These are phyloP conservation scores for Catharus fuscescens DNA, from an alignment of 2,113 vertebrate species.

Conservation along the genomic window DNA sequence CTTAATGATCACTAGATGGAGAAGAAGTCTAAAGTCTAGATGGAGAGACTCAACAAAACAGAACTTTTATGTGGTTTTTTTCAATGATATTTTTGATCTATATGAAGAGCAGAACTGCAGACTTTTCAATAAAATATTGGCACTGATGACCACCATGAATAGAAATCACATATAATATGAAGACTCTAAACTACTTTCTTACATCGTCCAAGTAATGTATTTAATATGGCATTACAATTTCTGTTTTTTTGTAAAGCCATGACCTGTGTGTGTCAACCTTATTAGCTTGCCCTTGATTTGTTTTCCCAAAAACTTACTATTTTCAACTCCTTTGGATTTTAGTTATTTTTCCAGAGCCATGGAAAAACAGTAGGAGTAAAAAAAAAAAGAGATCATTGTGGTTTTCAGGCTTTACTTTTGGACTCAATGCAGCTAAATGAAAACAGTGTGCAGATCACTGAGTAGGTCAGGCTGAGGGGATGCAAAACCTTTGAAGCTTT, in stretches of 20 bases:
- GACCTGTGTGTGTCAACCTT: background rate
- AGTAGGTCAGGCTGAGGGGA: slow-evolving; percentile 78
- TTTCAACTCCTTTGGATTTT: slow-evolving; percentile 50
- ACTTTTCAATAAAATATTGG: background rate
- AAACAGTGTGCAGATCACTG: slow-evolving; percentile 77
- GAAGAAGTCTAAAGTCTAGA: background rate
- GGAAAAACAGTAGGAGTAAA: slow-evolving; percentile 62
- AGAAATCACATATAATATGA: background rate
- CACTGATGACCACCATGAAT: background rate
- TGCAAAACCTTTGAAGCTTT: slow-evolving; percentile 89
- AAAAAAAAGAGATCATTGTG: slow-evolving; percentile 54
- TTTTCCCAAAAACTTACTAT: slow-evolving; percentile 4
- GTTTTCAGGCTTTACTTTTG: slow-evolving; percentile 75
- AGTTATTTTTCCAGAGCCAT: slow-evolving; percentile 65
- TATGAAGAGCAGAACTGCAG: background rate
- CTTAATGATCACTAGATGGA: background rate
- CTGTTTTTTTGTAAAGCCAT: background rate
- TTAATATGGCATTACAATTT: background rate
- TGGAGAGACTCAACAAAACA: background rate
- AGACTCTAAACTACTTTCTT: background rate
- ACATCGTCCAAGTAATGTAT: background rate
- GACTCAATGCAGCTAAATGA: slow-evolving; percentile 74
- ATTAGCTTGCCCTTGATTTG: slow-evolving; percentile 1
- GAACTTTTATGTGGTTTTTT: background rate
- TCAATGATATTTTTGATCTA: background rate